Evolutionary conservation across 2,113 vertebrate genomes (phyloP), one percentile per base, ranked within the genome.

Genomic region (Brienomyrus brachyistius): DNA sequence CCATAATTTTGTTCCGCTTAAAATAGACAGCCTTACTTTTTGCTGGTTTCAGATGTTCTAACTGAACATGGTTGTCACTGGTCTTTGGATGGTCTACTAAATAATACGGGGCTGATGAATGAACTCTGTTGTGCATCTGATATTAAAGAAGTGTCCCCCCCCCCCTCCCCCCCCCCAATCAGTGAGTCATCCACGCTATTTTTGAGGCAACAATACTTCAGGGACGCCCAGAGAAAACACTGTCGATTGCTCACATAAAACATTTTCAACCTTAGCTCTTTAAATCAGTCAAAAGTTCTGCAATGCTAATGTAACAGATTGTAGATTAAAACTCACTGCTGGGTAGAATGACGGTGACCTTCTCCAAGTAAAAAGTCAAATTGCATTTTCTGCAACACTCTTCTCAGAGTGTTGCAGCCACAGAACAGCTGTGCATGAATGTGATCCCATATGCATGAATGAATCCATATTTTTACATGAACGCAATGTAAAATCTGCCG

Each of bases 201-300:
- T 74, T 45, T 13, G 43, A 13, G 2, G 11, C 48, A 52, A 51
- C 47, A 80, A 21, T 80, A 80, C 74, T 77, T 74, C 48, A 80
- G 70, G 62, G 23, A 66, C 35, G 11, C 15, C 40, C 21, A 47
- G 31, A 59, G 10, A 35, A 88, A 45, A 52, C 48, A 21, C 23
- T 43, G 45, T 56, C 31, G 27, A 17, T 27, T 31, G 62, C 70
- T 88, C 19, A 80, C 31, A 77, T 9, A 17, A 31, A 47, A 40
- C 27, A 21, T 52, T 21, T 52, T n/a, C 56, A 59, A 88, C 3
- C 8, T 51, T 23, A 31, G 19, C 87, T 88, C 43, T 86, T 43
- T 62, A 45, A 88, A 88, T 56, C 17, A 13, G 23, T 86, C 50
- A 84, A 84, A 52, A 86, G 51, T 87, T 87, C 85, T n/a, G n/a